phyloP scores from a whole-genome alignment of 2,797 vertebrate genomes.

The Bovichtus diacanthus region DNA sequence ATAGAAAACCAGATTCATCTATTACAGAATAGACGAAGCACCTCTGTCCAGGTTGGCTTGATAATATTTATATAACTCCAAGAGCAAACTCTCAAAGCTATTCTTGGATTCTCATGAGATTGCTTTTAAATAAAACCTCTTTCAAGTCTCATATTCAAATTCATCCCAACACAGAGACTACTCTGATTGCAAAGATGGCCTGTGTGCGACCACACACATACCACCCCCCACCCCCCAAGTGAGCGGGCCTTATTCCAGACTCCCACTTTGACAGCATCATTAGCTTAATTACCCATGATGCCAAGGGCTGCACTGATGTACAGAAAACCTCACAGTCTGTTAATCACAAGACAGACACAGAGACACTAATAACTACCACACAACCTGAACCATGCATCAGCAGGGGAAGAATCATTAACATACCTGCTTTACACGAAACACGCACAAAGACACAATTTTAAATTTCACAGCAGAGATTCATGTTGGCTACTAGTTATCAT shows the following conservation, averaged over 20 bases:
- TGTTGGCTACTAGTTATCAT: conserved; percentile 3
- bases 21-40: conserved; percentile 45
- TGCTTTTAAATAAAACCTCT: conserved; percentile 66
- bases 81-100: conserved; percentile 57
- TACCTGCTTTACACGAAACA: conserved; percentile 54
- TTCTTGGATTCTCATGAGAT: conserved; percentile 60
- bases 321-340: conserved; percentile 74
- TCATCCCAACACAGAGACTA: conserved; percentile 54
- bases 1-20: conserved; percentile 56
- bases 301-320: conserved; percentile 77
- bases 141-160: conserved; percentile 73
- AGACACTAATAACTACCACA: conserved; percentile 63
- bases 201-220: conserved; percentile 19
- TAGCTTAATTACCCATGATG: conserved; percentile 85
- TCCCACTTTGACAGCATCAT: conserved; percentile 79
- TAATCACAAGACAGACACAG: conserved; percentile 74
- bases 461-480: conserved; percentile 30
- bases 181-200: conserved; percentile 65
- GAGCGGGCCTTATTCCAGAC: conserved; percentile 69
- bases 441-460: conserved; percentile 19
- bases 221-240: conserved; percentile 59
- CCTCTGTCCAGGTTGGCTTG: conserved; percentile 49
- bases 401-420: conserved; percentile 39
- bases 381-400: conserved; percentile 52
- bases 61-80: conserved; percentile 46